Base-by-base conservation (phyloP, 1,140 invertebrate genomes). In the Copidosoma floridanum region DNA sequence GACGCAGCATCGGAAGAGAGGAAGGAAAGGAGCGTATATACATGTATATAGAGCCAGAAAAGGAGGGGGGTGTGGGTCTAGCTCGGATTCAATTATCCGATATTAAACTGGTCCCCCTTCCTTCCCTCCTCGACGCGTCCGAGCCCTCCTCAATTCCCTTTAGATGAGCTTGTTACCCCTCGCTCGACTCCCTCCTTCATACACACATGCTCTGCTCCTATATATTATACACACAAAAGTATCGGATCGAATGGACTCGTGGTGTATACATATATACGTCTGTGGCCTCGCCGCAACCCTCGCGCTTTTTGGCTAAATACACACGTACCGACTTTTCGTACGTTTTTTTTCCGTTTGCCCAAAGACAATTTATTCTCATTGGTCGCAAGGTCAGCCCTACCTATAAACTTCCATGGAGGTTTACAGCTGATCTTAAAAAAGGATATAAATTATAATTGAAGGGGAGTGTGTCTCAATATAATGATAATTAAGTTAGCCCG, bases 91-190 rank as follows among this genome's bases (percentile, higher is more conserved):
- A 79, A 79, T 79, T 79, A 79, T 79, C 76, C 75, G 77, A 79
- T 79, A 79, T 79, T 79, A 79, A 79, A 79, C 76, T 77, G 71
- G n/a, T n/a, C n/a, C n/a, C n/a, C n/a, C n/a, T n/a, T n/a, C n/a
- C n/a, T n/a, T n/a, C n/a, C n/a, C 77, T 74, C 75, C 71, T 79
- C 73, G 76, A 76, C 72, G 74, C 70, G 74, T 76, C 71, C 71
- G 71, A 77, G 74, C 70, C 68, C 67, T 64, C 65, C n/a, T n/a
- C n/a, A n/a, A n/a, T n/a, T n/a, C 67, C 69, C 67, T 68, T 73
- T 72, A n/a, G n/a, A n/a, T n/a, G n/a, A n/a, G n/a, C n/a, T 76
- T 71, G 73, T 75, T 71, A 74, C 76, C 76, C 65, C n/a, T n/a
- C n/a, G 67, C 69, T 68, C 63, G 52, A 63, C 57, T 48, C 57